Conservation (phyloP, 1,140 invertebrate species). For the Eumeta japonica region DNA sequence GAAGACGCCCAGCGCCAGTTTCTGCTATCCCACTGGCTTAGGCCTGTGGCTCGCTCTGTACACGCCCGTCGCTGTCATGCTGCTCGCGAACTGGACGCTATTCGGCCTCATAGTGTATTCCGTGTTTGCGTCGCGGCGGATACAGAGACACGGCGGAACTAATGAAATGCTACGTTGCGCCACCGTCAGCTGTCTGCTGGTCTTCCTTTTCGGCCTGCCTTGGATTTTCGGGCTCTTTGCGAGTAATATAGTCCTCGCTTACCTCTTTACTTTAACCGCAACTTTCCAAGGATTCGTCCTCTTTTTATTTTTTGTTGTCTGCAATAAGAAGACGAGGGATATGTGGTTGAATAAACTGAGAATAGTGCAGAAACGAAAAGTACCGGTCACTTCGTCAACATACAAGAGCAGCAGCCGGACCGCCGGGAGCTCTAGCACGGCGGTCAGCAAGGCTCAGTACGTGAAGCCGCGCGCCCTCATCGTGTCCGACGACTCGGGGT, state of each 20-base stretch:
- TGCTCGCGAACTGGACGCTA: slow-evolving; percentile 50
- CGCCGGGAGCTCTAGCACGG: slow-evolving; percentile 18
- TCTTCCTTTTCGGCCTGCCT: slow-evolving; percentile 54
- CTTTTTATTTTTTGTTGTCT: slow-evolving; percentile 56
- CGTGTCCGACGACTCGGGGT: slow-evolving; percentile 32
- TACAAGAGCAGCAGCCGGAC: slow-evolving; percentile 24
- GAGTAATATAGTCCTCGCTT: slow-evolving; percentile 40
- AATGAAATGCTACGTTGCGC: slow-evolving; percentile 47
- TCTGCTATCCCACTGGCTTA: slow-evolving; percentile 50
- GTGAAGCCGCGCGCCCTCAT: slow-evolving; percentile 37
- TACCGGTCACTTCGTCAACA: slow-evolving; percentile 48
- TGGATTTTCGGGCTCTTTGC: slow-evolving; percentile 55
- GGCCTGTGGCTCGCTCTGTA: slow-evolving; percentile 49
- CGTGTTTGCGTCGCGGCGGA: slow-evolving; percentile 46
- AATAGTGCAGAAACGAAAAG: slow-evolving; percentile 45
- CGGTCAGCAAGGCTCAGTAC: slow-evolving; percentile 9
- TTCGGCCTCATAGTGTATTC: slow-evolving; percentile 53
- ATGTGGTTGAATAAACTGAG: slow-evolving; percentile 52
- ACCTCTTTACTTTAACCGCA: slow-evolving; percentile 52
- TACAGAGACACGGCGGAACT: slow-evolving; percentile 48
- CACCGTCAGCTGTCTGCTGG: slow-evolving; percentile 49
- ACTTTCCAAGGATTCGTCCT: slow-evolving; percentile 57
- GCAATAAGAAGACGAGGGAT: slow-evolving; percentile 55
- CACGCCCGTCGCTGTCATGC: slow-evolving; percentile 42
- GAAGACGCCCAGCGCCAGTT: slow-evolving; percentile 26